These are phyloP conservation scores for Alligator sinensis DNA, from an alignment of 2,113 vertebrate species.

Conservation along the genomic window DNA sequence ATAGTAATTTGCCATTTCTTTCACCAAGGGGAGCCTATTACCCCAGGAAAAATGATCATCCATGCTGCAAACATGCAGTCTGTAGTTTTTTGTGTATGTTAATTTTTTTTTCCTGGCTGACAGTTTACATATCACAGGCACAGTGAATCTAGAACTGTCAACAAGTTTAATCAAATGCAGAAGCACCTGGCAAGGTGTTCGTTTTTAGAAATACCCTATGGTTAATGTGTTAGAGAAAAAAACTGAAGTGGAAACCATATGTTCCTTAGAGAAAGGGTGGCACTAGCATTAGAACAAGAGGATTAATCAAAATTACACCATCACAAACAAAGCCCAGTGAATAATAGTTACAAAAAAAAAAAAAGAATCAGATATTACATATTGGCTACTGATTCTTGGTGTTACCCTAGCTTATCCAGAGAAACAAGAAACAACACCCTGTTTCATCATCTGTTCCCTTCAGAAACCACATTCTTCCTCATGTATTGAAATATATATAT, in stretches of 20 bases:
- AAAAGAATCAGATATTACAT: accelerated
- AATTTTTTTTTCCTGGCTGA: neutral
- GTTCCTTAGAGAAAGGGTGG: neutral
- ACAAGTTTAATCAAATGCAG: neutral
- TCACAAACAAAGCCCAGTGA: neutral
- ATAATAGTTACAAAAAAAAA: neutral
- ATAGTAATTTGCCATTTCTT: slow-evolving; percentile 70
- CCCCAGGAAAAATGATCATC: slow-evolving; percentile 44
- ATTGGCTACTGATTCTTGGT: neutral
- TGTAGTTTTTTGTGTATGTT: neutral
- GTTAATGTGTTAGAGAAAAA: neutral
- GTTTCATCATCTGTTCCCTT: neutral
- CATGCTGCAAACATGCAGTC: neutral
- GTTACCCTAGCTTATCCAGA: neutral
- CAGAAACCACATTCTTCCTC: neutral
- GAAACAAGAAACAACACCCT: neutral
- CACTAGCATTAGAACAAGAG: neutral
- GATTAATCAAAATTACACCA: neutral
- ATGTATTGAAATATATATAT: neutral
- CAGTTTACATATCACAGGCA: neutral
- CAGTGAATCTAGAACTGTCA: neutral
- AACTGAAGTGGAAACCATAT: neutral
- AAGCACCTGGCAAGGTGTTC: neutral
- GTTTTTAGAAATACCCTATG: neutral
- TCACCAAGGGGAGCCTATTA: slow-evolving; percentile 64